Evolutionary conservation across 1,140 invertebrate genomes (phyloP).

Genomic region (Pseudomyrmex cubaensis): DNA sequence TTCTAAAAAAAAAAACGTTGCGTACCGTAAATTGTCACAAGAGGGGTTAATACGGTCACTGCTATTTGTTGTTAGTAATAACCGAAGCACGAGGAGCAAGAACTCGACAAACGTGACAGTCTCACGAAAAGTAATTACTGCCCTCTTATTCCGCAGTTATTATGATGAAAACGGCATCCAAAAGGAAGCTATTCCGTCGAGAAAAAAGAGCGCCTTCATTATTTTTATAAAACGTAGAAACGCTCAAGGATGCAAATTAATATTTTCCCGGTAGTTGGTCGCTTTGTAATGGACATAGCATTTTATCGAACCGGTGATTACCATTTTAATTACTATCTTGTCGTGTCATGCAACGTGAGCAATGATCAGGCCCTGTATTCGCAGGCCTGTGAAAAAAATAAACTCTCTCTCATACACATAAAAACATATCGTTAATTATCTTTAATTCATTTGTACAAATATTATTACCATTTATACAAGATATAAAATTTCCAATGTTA

Average conservation of each 20-base stretch:
- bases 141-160: conserved; percentile 70
- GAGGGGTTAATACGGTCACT: conserved; percentile 53
- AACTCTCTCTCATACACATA: not conserved
- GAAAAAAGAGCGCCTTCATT: conserved; percentile 35
- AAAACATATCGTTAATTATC: conserved; percentile 3
- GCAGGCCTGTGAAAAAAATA: conserved; percentile 15
- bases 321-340: conserved; percentile 53
- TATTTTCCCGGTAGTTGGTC: conserved; percentile 49
- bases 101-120: conserved; percentile 65
- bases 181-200: conserved; percentile 50
- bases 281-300: conserved; percentile 52
- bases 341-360: conserved; percentile 34
- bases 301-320: conserved; percentile 56
- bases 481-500: not conserved
- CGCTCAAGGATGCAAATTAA: conserved; percentile 49
- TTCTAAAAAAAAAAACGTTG: conserved; percentile 14
- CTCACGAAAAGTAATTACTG: conserved; percentile 72
- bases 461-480: not conserved
- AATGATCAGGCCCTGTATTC: conserved; percentile 32
- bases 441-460: not conserved
- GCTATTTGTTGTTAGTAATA: conserved; percentile 64
- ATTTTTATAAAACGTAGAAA: conserved; percentile 59
- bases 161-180: conserved; percentile 61
- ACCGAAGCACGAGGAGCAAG: conserved; percentile 57
- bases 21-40: conserved; percentile 38